Base-by-base conservation (phyloP, 1,140 invertebrate species). In the Drepana arcuata region DNA sequence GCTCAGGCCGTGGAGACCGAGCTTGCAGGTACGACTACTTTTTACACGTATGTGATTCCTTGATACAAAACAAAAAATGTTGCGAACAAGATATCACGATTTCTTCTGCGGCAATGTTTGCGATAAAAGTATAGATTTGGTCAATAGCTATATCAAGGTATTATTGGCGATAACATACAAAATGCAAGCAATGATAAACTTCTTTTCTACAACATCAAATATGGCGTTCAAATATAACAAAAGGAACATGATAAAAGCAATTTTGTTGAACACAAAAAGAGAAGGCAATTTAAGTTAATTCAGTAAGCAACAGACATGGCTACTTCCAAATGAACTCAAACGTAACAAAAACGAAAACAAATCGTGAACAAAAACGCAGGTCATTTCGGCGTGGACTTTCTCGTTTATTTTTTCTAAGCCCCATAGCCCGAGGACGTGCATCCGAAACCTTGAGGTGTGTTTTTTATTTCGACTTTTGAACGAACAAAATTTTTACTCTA, bases 301-400 rank as follows among this genome's bases (percentile, higher is more conserved):
- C 74, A 75, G 74, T 82, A 69, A 80, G 69, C 70, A 78, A 63
- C 65, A 64, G 67, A 73, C 71, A 72, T 72, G 65, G 78, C 75
- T 82, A 78, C 74, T 80, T 78, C 71, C 64, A 82, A 82, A 80
- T 82, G 74, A 79, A 78, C 71, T 74, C 71, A 68, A 80, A 74
- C 67, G 69, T 69, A 72, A 80, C 74, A 80, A 82, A 82, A 82
- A 81, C 65, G 66, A 81, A 72, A 78, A 79, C 73, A 82, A 82
- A 78, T 69, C 68, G 54, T 70, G 68, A 58, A 82, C 68, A 80
- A 82, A 82, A 82, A 82, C 73, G 66, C 74, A 71, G 78, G 73
- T 80, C 78, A 80, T 80, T 75, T 74, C 66, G 68, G 53, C 47
- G 56, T 68, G 55, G 71, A 65, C 59, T 70, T 56, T 63, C 58